phyloP scores from a whole-genome alignment of 2,113 vertebrate species.

The Melanerpes formicivorus region DNA sequence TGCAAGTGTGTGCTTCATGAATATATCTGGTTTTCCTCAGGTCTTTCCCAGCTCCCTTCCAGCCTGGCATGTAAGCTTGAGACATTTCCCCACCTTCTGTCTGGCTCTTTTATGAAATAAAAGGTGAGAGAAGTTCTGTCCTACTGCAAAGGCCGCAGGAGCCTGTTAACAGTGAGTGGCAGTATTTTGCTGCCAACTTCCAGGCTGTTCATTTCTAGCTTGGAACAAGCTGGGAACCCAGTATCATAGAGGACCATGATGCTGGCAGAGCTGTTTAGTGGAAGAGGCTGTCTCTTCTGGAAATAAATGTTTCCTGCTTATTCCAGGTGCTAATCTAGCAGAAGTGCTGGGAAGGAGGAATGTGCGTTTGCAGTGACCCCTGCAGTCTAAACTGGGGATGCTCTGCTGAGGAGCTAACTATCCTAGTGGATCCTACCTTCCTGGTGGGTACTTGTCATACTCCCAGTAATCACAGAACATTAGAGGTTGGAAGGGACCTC shows the following conservation, averaged over 20 bases:
- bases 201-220: not conserved
- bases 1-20: not conserved
- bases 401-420: not conserved
- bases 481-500: too few species aligned
- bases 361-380: not conserved
- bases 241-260: not conserved
- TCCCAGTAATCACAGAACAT: not conserved
- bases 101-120: not conserved
- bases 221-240: not conserved
- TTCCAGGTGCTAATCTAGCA: not conserved
- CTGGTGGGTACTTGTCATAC: not conserved
- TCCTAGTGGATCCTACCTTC: not conserved
- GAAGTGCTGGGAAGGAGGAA: not conserved
- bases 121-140: not conserved
- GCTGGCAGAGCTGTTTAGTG: not conserved
- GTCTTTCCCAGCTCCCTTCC: not conserved
- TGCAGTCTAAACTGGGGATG: not conserved
- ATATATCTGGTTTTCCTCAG: not conserved
- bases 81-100: not conserved
- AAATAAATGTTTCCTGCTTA: not conserved
- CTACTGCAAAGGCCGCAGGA: not conserved
- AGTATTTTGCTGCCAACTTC: not conserved
- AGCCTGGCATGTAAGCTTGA: not conserved
- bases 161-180: not conserved
- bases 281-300: not conserved